Percentiles rank a stretch among this genome's conserved stretches.
phyloP scores from a whole-genome alignment of 1,140 invertebrate species.

The Solen grandis region DNA sequence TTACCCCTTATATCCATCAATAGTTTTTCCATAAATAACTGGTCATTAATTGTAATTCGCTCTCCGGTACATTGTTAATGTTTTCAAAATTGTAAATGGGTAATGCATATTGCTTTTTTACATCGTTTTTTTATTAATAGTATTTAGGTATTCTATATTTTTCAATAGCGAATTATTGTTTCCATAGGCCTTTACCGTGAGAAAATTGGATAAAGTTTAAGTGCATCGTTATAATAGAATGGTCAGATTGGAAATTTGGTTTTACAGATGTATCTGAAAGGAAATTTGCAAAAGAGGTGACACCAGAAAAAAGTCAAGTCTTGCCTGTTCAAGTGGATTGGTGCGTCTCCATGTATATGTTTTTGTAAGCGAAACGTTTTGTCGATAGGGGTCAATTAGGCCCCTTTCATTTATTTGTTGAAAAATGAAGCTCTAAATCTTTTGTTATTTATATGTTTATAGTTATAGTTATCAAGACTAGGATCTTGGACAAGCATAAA shows the following conservation, averaged over 20 bases:
- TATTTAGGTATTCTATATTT: neutral
- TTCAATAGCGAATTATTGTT: too few relatives aligned
- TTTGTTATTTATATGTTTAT: slow-evolving; percentile 34
- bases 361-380: neutral
- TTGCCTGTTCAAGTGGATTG: too few relatives aligned
- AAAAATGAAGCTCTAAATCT: slow-evolving; percentile 11
- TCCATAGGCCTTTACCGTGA: neutral
- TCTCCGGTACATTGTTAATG: too few relatives aligned
- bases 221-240: slow-evolving; percentile 2
- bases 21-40: slow-evolving; percentile 15
- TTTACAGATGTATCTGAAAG: too few relatives aligned
- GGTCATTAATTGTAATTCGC: slow-evolving; percentile 14
- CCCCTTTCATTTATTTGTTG: neutral
- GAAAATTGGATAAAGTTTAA: neutral
- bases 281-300: neutral
- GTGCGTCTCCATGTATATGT: too few relatives aligned
- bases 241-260: neutral
- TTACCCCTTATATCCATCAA: slow-evolving; percentile 34
- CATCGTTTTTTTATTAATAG: slow-evolving; percentile 2
- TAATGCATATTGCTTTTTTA: too few relatives aligned
- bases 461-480: slow-evolving; percentile 12
- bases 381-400: neutral
- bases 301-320: too few relatives aligned
- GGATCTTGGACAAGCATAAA: slow-evolving; percentile 26
- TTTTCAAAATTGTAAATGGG: too few relatives aligned